phyloP scores from a whole-genome alignment of 2,797 vertebrate genomes.

The Protosalanx chinensis region DNA sequence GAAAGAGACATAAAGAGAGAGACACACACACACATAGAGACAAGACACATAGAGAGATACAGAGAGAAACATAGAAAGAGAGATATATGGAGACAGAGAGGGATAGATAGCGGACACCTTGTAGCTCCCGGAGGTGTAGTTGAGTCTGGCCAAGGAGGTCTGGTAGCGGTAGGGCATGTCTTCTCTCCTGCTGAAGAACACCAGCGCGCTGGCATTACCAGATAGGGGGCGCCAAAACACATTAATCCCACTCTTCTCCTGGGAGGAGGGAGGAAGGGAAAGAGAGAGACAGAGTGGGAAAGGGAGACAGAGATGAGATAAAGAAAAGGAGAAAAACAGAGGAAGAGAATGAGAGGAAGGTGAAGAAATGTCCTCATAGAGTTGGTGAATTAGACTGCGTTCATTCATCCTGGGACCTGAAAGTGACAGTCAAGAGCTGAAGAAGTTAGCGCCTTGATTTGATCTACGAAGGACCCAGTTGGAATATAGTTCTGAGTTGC shows the following conservation, averaged over 20 bases:
- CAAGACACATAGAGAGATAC: not conserved
- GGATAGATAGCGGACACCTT: slow-evolving; percentile 48
- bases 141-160: slow-evolving; percentile 77
- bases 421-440: no score
- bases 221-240: slow-evolving; percentile 83
- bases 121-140: slow-evolving; percentile 70
- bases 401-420: no score
- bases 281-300: not conserved
- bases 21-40: not conserved
- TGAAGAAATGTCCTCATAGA: no score
- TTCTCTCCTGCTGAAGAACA: slow-evolving; percentile 86
- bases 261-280: not conserved
- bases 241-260: slow-evolving; percentile 81
- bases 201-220: slow-evolving; percentile 68
- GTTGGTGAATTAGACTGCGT: no score
- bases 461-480: no score
- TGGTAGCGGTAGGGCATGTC: slow-evolving; percentile 86
- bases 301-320: not conserved
- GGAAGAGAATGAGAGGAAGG: not conserved
- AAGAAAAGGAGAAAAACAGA: not conserved
- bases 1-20: not conserved
- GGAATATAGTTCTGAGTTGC: no score
- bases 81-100: not conserved
- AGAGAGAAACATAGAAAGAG: not conserved
- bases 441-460: no score